Evolutionary conservation across 1,140 invertebrate species (phyloP).

Genomic region (Euwallacea similis): DNA sequence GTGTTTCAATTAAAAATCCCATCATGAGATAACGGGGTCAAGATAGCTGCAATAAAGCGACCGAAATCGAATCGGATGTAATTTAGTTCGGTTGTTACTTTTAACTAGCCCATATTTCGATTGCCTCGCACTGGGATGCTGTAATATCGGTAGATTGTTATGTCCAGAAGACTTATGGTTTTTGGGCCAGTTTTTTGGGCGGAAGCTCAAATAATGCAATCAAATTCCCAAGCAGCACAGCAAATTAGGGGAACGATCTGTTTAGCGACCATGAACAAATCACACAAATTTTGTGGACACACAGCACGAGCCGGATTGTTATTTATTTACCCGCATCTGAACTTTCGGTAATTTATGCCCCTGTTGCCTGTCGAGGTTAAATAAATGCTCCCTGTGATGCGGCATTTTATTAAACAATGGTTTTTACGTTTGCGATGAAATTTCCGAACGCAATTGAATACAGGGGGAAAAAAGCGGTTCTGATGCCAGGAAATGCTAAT

Average conservation of each 20-base stretch:
- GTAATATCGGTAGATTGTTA: no score
- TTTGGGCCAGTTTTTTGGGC: no score
- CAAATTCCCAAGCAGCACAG: neutral
- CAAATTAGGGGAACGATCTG: neutral
- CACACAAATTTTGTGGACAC: slow-evolving; percentile 12
- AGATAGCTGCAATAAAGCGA: slow-evolving; percentile 22
- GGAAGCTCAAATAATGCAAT: no score
- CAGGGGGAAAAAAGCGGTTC: no score
- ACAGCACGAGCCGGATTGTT: slow-evolving; percentile 15
- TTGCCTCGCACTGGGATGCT: neutral
- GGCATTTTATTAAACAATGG: no score
- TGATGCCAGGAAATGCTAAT: no score
- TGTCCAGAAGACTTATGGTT: no score
- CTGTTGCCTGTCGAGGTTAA: slow-evolving; percentile 12
- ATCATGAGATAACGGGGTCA: slow-evolving; percentile 22
- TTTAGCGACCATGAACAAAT: slow-evolving; percentile 4
- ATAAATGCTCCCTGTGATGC: neutral
- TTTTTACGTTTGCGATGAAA: no score
- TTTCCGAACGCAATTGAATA: no score
- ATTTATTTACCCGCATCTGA: slow-evolving; percentile 10
- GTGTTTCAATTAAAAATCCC: slow-evolving; percentile 25
- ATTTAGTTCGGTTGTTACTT: slow-evolving; percentile 22
- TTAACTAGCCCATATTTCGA: slow-evolving; percentile 22
- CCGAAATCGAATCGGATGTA: slow-evolving; percentile 15
- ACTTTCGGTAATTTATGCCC: slow-evolving; percentile 6